A percentile compares a stretch with the other conserved stretches of the same genome.
Evolutionary conservation across 2,888 invertebrate genomes (phyloP).

Genomic region (Lymantria monacha): DNA sequence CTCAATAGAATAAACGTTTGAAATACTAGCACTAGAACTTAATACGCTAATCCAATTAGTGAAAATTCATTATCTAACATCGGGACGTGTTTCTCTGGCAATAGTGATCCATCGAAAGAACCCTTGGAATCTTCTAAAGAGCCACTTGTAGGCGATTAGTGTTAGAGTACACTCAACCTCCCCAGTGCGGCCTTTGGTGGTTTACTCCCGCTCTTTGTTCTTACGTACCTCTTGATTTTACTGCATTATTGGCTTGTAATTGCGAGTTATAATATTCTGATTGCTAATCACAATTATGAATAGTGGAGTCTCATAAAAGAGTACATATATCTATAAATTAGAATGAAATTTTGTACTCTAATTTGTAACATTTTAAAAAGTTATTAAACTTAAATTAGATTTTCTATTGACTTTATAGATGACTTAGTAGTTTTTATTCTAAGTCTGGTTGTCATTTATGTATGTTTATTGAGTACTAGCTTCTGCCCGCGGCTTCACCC

Average conservation of each 20-base stretch:
- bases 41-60: slow-evolving; percentile 67
- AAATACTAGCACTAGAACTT: slow-evolving; percentile 36
- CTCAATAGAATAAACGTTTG: slow-evolving; percentile 13
- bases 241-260: slow-evolving; percentile 55
- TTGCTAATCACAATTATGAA: slow-evolving; percentile 28
- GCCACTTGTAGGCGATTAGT: slow-evolving; percentile 71
- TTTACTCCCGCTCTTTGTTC: slow-evolving; percentile 57
- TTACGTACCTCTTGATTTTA: slow-evolving; percentile 47
- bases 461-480: no score
- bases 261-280: slow-evolving; percentile 44
- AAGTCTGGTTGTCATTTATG: no score
- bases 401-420: no score
- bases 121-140: slow-evolving; percentile 63
- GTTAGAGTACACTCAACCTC: slow-evolving; percentile 63
- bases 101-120: slow-evolving; percentile 71
- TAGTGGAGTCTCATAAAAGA: slow-evolving; percentile 7
- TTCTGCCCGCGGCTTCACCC: no score
- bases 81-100: slow-evolving; percentile 65
- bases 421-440: no score
- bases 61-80: slow-evolving; percentile 68
- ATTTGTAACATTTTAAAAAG: no score
- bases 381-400: no score
- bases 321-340: not conserved
- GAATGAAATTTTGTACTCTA: no score
- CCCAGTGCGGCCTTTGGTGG: slow-evolving; percentile 54